These are phyloP conservation scores for Polypterus senegalus DNA, from an alignment of 2,113 vertebrate species.

Conservation along the genomic window DNA sequence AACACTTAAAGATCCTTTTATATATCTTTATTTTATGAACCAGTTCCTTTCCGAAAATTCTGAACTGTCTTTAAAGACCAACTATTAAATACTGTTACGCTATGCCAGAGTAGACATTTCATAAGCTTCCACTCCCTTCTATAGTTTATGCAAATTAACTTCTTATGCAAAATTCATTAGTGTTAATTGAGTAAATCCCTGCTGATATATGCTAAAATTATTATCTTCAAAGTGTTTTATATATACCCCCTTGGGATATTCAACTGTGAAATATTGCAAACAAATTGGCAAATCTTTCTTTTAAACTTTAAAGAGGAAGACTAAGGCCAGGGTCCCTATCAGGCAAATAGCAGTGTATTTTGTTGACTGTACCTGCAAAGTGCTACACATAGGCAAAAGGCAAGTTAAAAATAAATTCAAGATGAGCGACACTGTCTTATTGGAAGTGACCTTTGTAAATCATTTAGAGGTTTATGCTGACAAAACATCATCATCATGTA, in stretches of 20 bases:
- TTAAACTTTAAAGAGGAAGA: too few relatives aligned
- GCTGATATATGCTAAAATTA: not conserved
- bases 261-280: not conserved
- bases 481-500: too few relatives aligned
- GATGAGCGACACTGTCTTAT: too few relatives aligned
- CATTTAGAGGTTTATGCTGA: too few relatives aligned
- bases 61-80: not conserved
- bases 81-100: not conserved
- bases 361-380: too few relatives aligned
- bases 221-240: not conserved
- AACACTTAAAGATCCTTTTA: too few relatives aligned
- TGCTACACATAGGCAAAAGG: too few relatives aligned
- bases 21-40: not conserved
- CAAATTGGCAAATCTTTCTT: too few relatives aligned
- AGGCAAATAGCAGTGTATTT: too few relatives aligned
- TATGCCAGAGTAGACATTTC: not conserved
- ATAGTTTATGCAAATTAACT: not conserved
- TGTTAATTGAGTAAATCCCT: not conserved
- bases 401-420: too few relatives aligned
- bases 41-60: not conserved
- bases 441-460: too few relatives aligned
- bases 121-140: not conserved
- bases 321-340: too few relatives aligned
- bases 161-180: conserved; percentile 1
- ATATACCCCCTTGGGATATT: not conserved